Base-by-base conservation (phyloP, 2,888 invertebrate species). In the Melanargia galathea region DNA sequence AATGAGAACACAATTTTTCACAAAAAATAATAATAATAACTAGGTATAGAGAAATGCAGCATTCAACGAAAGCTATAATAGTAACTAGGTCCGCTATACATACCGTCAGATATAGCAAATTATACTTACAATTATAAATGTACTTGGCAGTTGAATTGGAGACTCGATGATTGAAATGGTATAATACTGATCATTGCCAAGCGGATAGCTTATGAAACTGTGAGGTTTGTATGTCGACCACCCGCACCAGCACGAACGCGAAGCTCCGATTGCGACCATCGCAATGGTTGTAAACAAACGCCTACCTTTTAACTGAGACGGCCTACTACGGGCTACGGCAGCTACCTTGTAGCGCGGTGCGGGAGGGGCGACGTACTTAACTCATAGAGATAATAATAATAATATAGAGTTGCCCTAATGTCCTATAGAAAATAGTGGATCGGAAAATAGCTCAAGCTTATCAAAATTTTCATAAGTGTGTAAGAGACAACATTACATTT, bases 11-110 rank as follows among this genome's bases (percentile, higher is more conserved):
- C 89, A 89, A 84, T 80, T n/a, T 52, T 52, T 81, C 83, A 82
- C 83, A 86, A 84, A 86, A 85, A 82, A 48, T n/a, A 48, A 48
- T n/a, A 48, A 48, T 26, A 46, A 75, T 76, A 82, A 82, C 84
- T 87, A 90, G 81, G 76, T 83, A 80, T 81, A 84, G 83, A 88
- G 83, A 91, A 90, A 90, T 90, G 90, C 87, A 83, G 82, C 84
- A 79, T 82, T 79, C 78, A 86, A 86, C 81, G 75, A 84, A 89
- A 87, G 87, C 87, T 83, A 75, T 74, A 72, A 75, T 74, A 77
- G 73, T 76, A 77, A 82, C 83, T 82, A 82, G 75, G 72, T 73
- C 71, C 73, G 81, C 83, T 83, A 84, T 66, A 74, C 71, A 69
- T 72, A 73, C 70, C 69, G 71, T 64, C 71, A 70, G 70, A 73